Percentiles rank a stretch among this genome's conserved stretches.
phyloP scores from a whole-genome alignment of 64 coral and sea anemone genomes.

The Stylophora pistillata region DNA sequence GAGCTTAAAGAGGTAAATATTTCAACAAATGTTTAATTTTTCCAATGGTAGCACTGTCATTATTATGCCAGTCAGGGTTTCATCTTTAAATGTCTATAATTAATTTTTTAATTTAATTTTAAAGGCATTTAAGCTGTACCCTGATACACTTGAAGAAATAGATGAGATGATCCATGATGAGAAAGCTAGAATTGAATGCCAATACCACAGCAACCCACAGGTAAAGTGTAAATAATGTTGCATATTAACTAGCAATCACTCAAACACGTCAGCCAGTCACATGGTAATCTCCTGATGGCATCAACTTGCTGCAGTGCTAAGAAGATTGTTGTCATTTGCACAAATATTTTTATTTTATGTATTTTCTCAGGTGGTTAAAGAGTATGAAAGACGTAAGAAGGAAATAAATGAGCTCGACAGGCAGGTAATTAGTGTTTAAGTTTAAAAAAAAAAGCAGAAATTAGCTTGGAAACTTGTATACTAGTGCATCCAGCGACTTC shows the following conservation, averaged over 20 bases:
- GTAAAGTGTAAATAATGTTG: conserved; percentile 28
- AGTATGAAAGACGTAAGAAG: conserved; percentile 92
- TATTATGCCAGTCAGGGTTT: too few species aligned
- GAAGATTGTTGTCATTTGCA: too few species aligned
- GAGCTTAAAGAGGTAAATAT: conserved; percentile 72
- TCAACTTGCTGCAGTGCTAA: too few species aligned
- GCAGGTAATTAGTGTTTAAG: conserved; percentile 37
- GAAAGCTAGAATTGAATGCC: conserved; percentile 92
- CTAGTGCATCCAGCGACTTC: too few species aligned
- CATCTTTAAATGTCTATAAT: neutral
- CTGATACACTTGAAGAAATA: conserved; percentile 91
- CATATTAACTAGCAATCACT: neutral
- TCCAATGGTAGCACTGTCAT: too few species aligned
- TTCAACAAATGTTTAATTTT: neutral
- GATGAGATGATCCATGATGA: conserved; percentile 95
- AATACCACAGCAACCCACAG: conserved; percentile 89
- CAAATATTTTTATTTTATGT: too few species aligned
- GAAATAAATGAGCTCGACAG: conserved; percentile 63
- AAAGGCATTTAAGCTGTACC: conserved; percentile 80
- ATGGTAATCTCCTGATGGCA: too few species aligned
- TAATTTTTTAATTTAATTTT: neutral
- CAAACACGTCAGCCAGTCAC: neutral
- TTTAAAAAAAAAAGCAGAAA: neutral
- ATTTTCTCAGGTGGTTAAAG: conserved; percentile 74
- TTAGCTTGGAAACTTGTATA: neutral